A percentile compares a stretch with the other conserved stretches of the same genome.
Evolutionary conservation across 2,113 vertebrate genomes (phyloP).

Genomic region (Emydocephalus ijimae): DNA sequence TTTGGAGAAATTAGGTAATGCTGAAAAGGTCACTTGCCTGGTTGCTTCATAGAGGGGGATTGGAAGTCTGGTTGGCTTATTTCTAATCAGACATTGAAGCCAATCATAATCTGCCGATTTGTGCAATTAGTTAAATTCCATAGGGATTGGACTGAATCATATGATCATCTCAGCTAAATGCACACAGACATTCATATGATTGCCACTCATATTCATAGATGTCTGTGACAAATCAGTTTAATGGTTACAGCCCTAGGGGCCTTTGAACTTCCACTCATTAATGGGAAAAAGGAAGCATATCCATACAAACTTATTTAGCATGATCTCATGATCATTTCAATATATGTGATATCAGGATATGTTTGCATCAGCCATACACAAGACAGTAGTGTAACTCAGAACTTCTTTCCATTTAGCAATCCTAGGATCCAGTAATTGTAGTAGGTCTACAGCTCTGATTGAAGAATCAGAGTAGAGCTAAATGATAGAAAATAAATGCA

Average conservation of each 20-base stretch:
- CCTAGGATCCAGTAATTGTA: not conserved
- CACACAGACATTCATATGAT: not conserved
- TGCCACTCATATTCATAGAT: not conserved
- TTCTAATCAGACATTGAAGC: not conserved
- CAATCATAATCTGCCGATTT: not conserved
- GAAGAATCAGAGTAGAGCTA: not conserved
- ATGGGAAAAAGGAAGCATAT: not conserved
- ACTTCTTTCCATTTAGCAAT: not conserved
- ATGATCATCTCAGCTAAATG: not conserved
- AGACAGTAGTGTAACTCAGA: not conserved
- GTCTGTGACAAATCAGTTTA: not conserved
- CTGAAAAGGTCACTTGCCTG: not conserved
- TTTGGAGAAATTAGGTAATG: not conserved
- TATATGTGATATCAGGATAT: not conserved
- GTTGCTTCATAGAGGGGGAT: too few species aligned
- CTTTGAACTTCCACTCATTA: not conserved
- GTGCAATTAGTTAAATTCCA: not conserved
- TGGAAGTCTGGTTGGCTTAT: not conserved
- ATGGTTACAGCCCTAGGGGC: not conserved
- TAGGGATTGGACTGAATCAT: not conserved
- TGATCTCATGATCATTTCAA: not conserved
- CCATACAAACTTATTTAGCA: not conserved
- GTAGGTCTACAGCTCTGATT: not conserved
- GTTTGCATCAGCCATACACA: not conserved
- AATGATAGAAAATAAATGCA: not conserved